Evolutionary conservation across 2,113 vertebrate species (phyloP).

Genomic region (Ginglymostoma cirratum): DNA sequence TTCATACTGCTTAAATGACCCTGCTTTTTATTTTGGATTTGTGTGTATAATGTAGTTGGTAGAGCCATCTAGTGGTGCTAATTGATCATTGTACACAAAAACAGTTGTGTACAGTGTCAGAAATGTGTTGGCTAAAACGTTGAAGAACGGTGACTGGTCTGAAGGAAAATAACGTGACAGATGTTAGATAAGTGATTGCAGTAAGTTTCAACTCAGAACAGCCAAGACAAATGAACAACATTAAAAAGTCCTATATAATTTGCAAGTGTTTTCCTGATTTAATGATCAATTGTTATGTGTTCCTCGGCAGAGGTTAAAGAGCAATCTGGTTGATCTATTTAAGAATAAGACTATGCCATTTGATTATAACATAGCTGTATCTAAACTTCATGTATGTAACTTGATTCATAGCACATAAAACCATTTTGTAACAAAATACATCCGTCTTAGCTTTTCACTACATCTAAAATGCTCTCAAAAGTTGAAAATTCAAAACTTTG

Average conservation of each 20-base stretch:
- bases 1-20: not conserved
- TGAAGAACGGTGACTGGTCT: not conserved
- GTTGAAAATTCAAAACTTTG: too few species aligned
- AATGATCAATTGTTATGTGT: not conserved
- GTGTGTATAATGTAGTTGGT: too few species aligned
- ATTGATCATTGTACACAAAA: not conserved
- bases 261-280: not conserved
- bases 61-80: not conserved
- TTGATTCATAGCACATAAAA: not conserved
- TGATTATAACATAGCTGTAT: not conserved
- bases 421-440: not conserved
- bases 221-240: not conserved
- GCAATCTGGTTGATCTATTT: not conserved
- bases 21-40: not conserved
- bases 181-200: not conserved
- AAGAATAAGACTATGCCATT: not conserved
- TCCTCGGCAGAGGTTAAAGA: not conserved
- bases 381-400: not conserved
- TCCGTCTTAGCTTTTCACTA: too few species aligned
- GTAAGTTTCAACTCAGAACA: not conserved
- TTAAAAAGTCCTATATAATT: not conserved
- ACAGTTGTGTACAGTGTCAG: not conserved
- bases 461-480: too few species aligned
- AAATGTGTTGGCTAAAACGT: not conserved
- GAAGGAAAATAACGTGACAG: not conserved